phyloP scores from a whole-genome alignment of 2,888 invertebrate genomes.

The Villa cingulata region DNA sequence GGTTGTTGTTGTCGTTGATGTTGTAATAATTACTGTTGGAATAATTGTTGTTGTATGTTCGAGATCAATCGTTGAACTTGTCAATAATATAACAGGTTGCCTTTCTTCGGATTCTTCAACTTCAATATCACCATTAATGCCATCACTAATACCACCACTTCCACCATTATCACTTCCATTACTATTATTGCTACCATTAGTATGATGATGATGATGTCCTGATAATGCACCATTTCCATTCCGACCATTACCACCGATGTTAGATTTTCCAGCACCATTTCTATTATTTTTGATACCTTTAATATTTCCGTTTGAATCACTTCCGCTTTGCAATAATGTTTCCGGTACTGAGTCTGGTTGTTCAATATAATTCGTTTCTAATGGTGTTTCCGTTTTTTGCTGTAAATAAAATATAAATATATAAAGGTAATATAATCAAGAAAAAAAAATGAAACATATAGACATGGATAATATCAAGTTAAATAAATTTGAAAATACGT shows the following conservation, averaged over 20 bases:
- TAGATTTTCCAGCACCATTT: slow-evolving; percentile 18
- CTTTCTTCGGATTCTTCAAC: slow-evolving; percentile 29
- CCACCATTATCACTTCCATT: slow-evolving; percentile 9
- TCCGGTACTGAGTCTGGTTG: slow-evolving; percentile 32
- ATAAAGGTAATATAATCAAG: too few species aligned
- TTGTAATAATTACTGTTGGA: slow-evolving; percentile 27
- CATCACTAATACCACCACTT: slow-evolving; percentile 12
- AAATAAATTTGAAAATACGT: too few species aligned
- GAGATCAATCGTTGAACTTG: slow-evolving; percentile 39
- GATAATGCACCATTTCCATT: slow-evolving; percentile 10
- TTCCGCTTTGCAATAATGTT: slow-evolving; percentile 29
- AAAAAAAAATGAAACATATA: too few species aligned
- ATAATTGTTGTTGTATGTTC: slow-evolving; percentile 36
- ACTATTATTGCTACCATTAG: slow-evolving; percentile 28
- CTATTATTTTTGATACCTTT: slow-evolving; percentile 7
- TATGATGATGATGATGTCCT: not conserved
- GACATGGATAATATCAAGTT: too few species aligned
- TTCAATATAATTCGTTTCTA: slow-evolving; percentile 36
- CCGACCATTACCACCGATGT: slow-evolving; percentile 19
- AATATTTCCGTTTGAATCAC: slow-evolving; percentile 34
- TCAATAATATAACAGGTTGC: slow-evolving; percentile 30
- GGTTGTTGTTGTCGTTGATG: slow-evolving; percentile 40
- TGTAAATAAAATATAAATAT: too few species aligned
- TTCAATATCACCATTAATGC: slow-evolving; percentile 15
- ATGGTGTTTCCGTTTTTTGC: slow-evolving; percentile 19